Conservation (phyloP, 2,113 vertebrate species). For the Oryzias curvinotus region DNA sequence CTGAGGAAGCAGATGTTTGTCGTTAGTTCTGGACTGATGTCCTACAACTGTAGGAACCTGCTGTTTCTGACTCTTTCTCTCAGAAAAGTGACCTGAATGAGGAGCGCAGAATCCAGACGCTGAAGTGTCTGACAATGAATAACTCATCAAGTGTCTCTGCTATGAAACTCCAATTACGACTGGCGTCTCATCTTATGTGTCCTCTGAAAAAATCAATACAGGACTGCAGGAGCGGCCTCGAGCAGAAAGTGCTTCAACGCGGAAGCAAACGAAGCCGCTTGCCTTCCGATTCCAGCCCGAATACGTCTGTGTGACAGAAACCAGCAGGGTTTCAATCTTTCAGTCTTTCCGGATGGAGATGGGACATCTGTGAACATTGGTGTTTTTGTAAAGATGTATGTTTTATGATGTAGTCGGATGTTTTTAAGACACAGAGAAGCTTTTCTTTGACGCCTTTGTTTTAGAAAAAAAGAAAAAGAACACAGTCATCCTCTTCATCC, state of each 20-base stretch:
- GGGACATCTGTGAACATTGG: neutral
- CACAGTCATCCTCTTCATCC: slow-evolving; percentile 33
- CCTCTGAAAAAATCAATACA: slow-evolving; percentile 61
- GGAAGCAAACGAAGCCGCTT: slow-evolving; percentile 34
- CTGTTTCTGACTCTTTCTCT: neutral
- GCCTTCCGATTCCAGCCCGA: slow-evolving; percentile 26
- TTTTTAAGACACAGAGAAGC: slow-evolving; percentile 7
- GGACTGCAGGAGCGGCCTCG: slow-evolving; percentile 46
- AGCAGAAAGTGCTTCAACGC: slow-evolving; percentile 40
- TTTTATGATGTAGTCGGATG: slow-evolving; percentile 4
- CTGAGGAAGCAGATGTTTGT: too few relatives aligned
- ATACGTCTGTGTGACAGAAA: slow-evolving; percentile 44
- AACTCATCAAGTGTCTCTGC: slow-evolving; percentile 40
- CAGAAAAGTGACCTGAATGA: slow-evolving; percentile 27
- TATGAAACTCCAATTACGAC: slow-evolving; percentile 56
- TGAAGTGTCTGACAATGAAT: slow-evolving; percentile 38
- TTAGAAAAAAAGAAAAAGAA: slow-evolving; percentile 7
- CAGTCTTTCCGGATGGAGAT: slow-evolving; percentile 20
- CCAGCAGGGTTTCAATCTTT: slow-evolving; percentile 29
- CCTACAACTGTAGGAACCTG: slow-evolving; percentile 6
- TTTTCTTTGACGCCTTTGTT: slow-evolving; percentile 17
- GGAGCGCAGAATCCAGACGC: slow-evolving; percentile 4
- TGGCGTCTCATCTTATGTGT: slow-evolving; percentile 31
- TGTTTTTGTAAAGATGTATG: too few relatives aligned
- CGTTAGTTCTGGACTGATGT: neutral